Percentiles rank a stretch among this genome's conserved stretches.
Evolutionary conservation across 2,113 vertebrate species (phyloP).

Genomic region (Cryptomyrus ogoouensis): DNA sequence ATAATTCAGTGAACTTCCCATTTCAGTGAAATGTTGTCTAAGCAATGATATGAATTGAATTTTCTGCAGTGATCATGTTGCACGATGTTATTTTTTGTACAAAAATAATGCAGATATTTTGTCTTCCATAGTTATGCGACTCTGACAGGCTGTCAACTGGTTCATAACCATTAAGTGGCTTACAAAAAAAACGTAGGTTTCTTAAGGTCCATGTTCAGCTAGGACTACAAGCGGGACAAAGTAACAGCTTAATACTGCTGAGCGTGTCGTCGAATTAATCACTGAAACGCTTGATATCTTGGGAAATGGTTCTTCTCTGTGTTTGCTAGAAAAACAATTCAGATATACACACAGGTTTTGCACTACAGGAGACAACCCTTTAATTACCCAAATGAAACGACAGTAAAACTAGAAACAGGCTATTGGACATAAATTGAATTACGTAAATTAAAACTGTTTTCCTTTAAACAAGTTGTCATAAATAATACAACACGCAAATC

Average conservation of each 20-base stretch:
- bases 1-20: not conserved
- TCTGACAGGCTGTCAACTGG: not conserved
- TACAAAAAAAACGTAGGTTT: not conserved
- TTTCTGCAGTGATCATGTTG: not conserved
- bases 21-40: not conserved
- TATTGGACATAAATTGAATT: not conserved
- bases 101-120: not conserved
- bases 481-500: not conserved
- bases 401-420: not conserved
- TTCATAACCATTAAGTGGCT: not conserved
- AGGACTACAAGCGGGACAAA: not conserved
- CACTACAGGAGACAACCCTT: not conserved
- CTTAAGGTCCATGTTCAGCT: not conserved
- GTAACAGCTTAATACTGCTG: not conserved
- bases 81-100: not conserved
- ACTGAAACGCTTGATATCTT: not conserved
- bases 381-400: not conserved
- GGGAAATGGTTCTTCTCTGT: not conserved
- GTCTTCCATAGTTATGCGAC: not conserved
- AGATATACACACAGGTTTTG: not conserved
- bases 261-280: not conserved
- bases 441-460: not conserved
- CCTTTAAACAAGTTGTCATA: not conserved
- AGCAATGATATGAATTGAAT: not conserved
- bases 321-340: not conserved